These are phyloP conservation scores for Rhizoglyphus robini DNA, from an alignment of 1,140 invertebrate genomes.

Conservation along the genomic window DNA sequence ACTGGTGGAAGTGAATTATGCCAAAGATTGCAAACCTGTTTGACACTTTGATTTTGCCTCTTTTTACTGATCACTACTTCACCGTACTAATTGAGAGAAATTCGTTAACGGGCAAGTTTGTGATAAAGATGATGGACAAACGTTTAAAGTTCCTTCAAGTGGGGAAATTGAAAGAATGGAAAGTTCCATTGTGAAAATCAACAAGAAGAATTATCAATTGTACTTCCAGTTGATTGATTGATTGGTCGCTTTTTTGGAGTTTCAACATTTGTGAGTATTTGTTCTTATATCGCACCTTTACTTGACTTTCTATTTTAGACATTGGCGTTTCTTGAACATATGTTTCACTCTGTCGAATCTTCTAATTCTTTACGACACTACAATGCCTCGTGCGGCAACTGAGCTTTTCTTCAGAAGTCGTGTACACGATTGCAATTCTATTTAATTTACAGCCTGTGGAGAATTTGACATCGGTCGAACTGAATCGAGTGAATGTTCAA, in stretches of 20 bases:
- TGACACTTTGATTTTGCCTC: slow-evolving; percentile 39
- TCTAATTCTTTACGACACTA: slow-evolving; percentile 53
- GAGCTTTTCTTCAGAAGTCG: slow-evolving; percentile 49
- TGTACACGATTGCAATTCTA: slow-evolving; percentile 49
- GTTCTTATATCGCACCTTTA: slow-evolving; percentile 8
- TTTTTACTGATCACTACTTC: slow-evolving; percentile 32
- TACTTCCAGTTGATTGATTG: slow-evolving; percentile 49
- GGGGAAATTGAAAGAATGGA: neutral
- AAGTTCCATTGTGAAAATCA: slow-evolving; percentile 28
- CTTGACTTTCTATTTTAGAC: slow-evolving; percentile 36
- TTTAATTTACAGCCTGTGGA: neutral
- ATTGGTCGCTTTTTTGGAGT: slow-evolving; percentile 46
- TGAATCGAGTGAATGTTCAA: neutral
- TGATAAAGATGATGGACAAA: neutral
- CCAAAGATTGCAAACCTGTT: slow-evolving; percentile 59
- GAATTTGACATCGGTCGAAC: neutral
- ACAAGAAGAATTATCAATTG: slow-evolving; percentile 37
- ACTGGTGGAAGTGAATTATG: slow-evolving; percentile 52
- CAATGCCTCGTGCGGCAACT: slow-evolving; percentile 47
- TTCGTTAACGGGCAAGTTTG: neutral
- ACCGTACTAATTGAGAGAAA: neutral
- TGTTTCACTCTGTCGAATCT: slow-evolving; percentile 53
- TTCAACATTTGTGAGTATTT: slow-evolving; percentile 51
- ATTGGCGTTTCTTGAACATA: slow-evolving; percentile 64
- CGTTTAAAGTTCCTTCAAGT: neutral